Conservation (phyloP, 2,797 vertebrate genomes). For the Stomatorhinus walkeri region DNA sequence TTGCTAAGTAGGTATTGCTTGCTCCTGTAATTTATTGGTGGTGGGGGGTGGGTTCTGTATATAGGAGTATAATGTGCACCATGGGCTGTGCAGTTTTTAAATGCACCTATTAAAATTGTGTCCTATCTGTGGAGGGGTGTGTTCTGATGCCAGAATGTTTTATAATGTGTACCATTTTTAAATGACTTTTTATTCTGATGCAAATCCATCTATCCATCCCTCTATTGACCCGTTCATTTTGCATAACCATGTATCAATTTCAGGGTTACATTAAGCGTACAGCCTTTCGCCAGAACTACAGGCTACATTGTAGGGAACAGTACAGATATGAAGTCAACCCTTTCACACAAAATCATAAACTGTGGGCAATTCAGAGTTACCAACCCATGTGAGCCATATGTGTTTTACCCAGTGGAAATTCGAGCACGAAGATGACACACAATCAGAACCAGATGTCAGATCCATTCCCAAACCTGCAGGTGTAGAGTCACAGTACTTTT, state of each 20-base stretch:
- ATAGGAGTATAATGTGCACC: not conserved
- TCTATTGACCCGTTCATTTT: not conserved
- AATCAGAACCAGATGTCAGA: not conserved
- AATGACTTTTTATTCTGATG: not conserved
- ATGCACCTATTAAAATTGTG: not conserved
- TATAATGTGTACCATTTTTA: not conserved
- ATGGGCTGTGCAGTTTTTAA: not conserved
- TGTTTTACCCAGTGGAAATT: not conserved
- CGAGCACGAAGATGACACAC: not conserved
- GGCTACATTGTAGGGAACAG: not conserved
- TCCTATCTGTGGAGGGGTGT: slow-evolving; percentile 1
- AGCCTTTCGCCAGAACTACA: not conserved
- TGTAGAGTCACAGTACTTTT: not conserved
- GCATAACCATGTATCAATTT: not conserved
- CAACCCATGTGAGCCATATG: not conserved
- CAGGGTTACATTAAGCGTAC: not conserved
- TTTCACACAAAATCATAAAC: not conserved
- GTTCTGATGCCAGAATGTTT: not conserved
- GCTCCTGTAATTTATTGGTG: not conserved
- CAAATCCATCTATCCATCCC: not conserved
- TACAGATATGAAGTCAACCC: not conserved
- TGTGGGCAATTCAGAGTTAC: not conserved
- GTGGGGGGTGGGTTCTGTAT: not conserved
- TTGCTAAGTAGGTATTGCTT: not conserved
- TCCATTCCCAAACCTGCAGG: not conserved